Conservation (phyloP, 92 coral and sea anemone genomes). For the Heliopora coerulea region DNA sequence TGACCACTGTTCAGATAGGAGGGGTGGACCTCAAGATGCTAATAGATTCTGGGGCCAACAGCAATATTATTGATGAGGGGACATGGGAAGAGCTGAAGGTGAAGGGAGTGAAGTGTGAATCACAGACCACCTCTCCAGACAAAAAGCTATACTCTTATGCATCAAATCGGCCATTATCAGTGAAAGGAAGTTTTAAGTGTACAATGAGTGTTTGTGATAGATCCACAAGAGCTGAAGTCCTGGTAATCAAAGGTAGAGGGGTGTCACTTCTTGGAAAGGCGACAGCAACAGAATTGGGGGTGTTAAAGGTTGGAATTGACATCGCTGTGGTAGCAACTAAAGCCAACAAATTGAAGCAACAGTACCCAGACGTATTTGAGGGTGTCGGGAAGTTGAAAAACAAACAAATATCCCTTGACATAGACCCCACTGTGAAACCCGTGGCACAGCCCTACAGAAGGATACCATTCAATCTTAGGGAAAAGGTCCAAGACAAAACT, state of each 20-base stretch:
- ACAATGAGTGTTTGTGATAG: conserved; percentile 4
- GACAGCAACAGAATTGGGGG: not conserved
- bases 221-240: not conserved
- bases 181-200: conserved; percentile 31
- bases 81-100: conserved; percentile 36
- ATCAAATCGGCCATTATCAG: not conserved
- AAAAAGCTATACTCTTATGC: conserved; percentile 40
- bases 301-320: conserved; percentile 22
- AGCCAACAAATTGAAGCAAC: conserved; percentile 18
- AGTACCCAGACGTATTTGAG: conserved; percentile 44
- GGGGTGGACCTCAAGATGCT: conserved; percentile 34
- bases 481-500: not conserved
- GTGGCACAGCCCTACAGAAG: conserved; percentile 31
- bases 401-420: conserved; percentile 37
- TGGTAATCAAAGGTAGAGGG: conserved; percentile 54
- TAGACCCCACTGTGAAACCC: conserved; percentile 17
- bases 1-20: conserved; percentile 30
- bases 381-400: conserved; percentile 44
- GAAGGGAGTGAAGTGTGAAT: conserved; percentile 26
- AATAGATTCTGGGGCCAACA: conserved; percentile 44
- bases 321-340: conserved; percentile 17
- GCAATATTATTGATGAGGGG: conserved; percentile 23
- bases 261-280: conserved; percentile 35
- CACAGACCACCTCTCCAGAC: conserved; percentile 41
- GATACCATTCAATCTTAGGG: conserved; percentile 1